phyloP scores from a whole-genome alignment of 2,888 invertebrate genomes.

The Glaucopsyche alexis region DNA sequence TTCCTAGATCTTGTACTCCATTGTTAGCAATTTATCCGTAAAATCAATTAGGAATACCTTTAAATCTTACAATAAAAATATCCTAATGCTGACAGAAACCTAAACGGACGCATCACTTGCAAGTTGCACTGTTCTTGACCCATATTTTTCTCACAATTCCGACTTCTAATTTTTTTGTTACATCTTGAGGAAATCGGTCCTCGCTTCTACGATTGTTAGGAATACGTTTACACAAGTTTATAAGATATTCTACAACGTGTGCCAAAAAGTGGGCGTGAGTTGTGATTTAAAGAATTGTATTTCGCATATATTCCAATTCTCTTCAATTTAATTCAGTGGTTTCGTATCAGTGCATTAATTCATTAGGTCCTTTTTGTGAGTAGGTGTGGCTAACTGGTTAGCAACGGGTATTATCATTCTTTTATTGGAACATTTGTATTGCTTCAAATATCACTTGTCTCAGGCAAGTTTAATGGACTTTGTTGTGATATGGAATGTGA shows the following conservation, averaged over 20 bases:
- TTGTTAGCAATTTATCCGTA: neutral
- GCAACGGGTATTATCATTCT: constrained; percentile 1
- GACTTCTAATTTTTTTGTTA: neutral
- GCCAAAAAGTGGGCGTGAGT: constrained; percentile 23
- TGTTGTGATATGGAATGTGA: neutral
- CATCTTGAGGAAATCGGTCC: neutral
- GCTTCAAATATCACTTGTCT: neutral
- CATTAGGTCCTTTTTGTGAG: neutral
- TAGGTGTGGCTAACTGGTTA: constrained; percentile 16
- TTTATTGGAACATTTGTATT: neutral
- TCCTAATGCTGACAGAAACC: neutral
- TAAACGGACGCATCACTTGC: neutral
- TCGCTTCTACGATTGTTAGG: neutral
- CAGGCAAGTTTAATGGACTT: constrained; percentile 4
- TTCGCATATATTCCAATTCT: constrained; percentile 9
- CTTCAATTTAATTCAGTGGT: constrained; percentile 8
- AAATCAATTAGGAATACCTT: neutral
- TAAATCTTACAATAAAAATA: neutral
- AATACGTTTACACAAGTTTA: neutral
- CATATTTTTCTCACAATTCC: neutral
- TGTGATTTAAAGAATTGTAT: neutral
- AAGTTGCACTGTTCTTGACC: neutral
- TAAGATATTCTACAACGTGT: constrained; percentile 26
- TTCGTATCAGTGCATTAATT: constrained; percentile 10
- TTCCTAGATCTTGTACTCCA: neutral